Conservation (phyloP, 2,113 vertebrate species). For the Hiodon tergisus region DNA sequence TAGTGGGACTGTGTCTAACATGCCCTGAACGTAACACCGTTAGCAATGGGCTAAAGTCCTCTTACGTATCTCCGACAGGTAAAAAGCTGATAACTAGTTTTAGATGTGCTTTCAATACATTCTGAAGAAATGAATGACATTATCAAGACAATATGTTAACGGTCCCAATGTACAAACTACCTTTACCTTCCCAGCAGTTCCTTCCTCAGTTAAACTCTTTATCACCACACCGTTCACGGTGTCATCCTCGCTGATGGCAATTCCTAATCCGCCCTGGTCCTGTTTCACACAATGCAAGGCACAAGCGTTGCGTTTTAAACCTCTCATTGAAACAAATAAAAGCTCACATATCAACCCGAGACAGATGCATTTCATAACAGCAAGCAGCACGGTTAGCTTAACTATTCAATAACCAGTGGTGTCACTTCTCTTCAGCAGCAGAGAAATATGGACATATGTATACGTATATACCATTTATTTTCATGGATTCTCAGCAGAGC, state of each 20-base stretch:
- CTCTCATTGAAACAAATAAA: not conserved
- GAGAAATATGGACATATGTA: not conserved
- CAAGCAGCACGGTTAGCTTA: not conserved
- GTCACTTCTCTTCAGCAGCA: not conserved
- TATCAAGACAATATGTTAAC: not conserved
- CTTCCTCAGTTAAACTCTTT: conserved; percentile 73
- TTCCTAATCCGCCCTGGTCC: conserved; percentile 77
- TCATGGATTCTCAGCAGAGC: not conserved
- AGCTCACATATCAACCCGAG: not conserved
- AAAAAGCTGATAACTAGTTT: too few relatives aligned
- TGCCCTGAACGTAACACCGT: too few relatives aligned
- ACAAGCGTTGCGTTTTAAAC: not conserved
- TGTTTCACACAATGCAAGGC: conserved; percentile 34
- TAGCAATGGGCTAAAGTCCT: too few relatives aligned
- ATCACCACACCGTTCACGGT: conserved; percentile 65
- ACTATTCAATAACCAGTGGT: not conserved
- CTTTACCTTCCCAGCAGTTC: conserved; percentile 64
- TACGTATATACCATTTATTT: not conserved
- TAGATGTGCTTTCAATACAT: not conserved
- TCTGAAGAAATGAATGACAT: not conserved
- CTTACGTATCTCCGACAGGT: too few relatives aligned
- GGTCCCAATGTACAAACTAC: not conserved
- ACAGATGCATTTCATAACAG: not conserved
- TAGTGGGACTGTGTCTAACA: too few relatives aligned
- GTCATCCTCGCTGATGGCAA: conserved; percentile 76